Evolutionary conservation across 2,797 vertebrate genomes (phyloP), one percentile per base, ranked within the genome.

Genomic region (Heliangelus exortis): DNA sequence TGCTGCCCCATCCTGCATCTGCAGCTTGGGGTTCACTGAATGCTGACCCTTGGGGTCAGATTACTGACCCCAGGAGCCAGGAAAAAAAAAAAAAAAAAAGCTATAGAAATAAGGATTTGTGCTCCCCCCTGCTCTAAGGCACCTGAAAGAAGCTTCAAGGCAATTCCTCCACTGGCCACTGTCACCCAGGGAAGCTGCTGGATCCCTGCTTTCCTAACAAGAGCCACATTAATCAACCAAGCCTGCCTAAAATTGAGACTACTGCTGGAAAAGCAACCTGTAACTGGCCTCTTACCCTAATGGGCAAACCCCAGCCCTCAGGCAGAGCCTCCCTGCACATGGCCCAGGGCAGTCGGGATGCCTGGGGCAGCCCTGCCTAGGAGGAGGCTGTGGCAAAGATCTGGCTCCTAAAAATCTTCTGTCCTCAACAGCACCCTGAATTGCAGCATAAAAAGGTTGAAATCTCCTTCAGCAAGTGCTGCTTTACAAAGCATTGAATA

Each of bases 1-100:
- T 41, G 23, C 12, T 71, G 29, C 47, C 25, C 29, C 48, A 81
- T 62, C 25, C 63, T 0, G 0, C 1, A 0, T 10, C 10, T 1
- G 59, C n/a, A 41, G 22, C 65, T 89, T 0, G 0, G 25, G 31
- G 18, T 72, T 73, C n/a, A 12, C 43, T 12, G 45, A 29, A 21
- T 3, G 2, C 29, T 73, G 36, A 45, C 13, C 18, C 50, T 63
- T 4, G 2, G 8, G 2, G 8, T 25, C 21, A 3, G 15, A 75
- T 14, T 41, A 83, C n/a, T 7, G 13, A 26, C 39, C 39, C 39
- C 39, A 41, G 51, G 47, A 25, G 6, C 16, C 21, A 58, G 71
- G 17, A 29, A 20, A 47, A 50, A 11, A 39, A 14, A 41, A 41
- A 41, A 14, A 41, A 41, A n/a, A n/a, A n/a, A n/a, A n/a, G n/a